These are phyloP conservation scores for Willisornis vidua DNA, from an alignment of 2,113 vertebrate genomes.

Conservation along the genomic window DNA sequence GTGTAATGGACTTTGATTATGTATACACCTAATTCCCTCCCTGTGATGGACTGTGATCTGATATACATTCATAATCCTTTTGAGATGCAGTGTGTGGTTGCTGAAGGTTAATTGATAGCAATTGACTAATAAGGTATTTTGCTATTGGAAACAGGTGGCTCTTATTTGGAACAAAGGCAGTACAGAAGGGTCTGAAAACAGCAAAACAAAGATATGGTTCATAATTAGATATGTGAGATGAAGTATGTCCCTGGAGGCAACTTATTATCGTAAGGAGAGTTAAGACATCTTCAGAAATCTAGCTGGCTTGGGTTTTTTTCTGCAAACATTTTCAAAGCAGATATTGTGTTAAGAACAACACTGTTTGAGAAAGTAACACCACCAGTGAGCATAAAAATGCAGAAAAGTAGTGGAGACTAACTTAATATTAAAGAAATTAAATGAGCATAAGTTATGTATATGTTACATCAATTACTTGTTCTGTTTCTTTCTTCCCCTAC, in stretches of 20 bases:
- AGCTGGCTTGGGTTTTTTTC: fast-evolving
- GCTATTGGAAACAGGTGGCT: background rate
- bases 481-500: background rate
- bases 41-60: conserved; percentile 53
- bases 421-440: background rate
- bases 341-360: background rate
- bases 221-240: background rate
- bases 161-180: background rate
- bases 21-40: conserved; percentile 41
- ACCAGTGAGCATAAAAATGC: background rate
- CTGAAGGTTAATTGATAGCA: conserved; percentile 59
- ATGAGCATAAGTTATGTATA: background rate
- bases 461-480: background rate
- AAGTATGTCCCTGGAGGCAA: background rate
- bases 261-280: fast-evolving
- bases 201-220: background rate
- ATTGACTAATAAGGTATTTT: conserved; percentile 33
- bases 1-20: conserved; percentile 52
- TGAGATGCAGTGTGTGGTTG: conserved; percentile 31
- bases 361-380: background rate
- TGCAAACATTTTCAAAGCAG: background rate
- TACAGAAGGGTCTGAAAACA: background rate
- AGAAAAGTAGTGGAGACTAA: background rate
- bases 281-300: background rate
- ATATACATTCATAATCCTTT: conserved; percentile 62